These are phyloP conservation scores for Tenebrosternarchus preto DNA, from an alignment of 2,113 vertebrate genomes.

Conservation along the genomic window DNA sequence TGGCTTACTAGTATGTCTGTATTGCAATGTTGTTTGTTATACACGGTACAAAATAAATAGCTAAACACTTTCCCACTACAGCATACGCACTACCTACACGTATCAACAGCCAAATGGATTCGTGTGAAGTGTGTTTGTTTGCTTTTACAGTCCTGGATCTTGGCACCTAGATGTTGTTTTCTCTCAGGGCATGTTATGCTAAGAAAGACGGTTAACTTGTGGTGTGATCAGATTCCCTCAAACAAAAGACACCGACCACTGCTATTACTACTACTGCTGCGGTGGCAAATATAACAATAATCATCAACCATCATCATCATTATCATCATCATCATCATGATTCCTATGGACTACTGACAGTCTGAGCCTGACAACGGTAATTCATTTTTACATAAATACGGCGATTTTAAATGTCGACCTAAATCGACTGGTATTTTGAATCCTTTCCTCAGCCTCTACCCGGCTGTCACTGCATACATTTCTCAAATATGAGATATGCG, in stretches of 20 bases:
- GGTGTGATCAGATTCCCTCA: neutral
- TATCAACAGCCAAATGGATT: neutral
- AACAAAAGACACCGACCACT: neutral
- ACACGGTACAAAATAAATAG: neutral
- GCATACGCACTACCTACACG: neutral
- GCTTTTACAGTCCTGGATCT: neutral
- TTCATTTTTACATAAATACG: neutral
- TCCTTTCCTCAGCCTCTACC: constrained; percentile 42
- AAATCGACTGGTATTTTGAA: constrained; percentile 48
- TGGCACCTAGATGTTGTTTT: neutral
- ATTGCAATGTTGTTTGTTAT: constrained; percentile 22
- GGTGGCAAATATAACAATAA: constrained; percentile 28
- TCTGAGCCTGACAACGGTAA: neutral
- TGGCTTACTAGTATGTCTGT: constrained; percentile 2
- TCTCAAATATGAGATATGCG: constrained; percentile 58
- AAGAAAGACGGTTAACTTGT: neutral
- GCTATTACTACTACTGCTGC: neutral
- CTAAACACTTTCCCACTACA: neutral
- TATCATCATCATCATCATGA: constrained; percentile 13
- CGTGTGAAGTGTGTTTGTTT: neutral
- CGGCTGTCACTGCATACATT: constrained; percentile 49
- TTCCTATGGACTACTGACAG: neutral
- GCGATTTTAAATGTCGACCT: constrained; percentile 6
- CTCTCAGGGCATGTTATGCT: neutral
- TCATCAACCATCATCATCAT: constrained; percentile 40